Percentiles rank a stretch among this genome's conserved stretches.
These are phyloP conservation scores for Uromys caudimaculatus DNA, from an alignment of 2,797 vertebrate species.

Conservation along the genomic window DNA sequence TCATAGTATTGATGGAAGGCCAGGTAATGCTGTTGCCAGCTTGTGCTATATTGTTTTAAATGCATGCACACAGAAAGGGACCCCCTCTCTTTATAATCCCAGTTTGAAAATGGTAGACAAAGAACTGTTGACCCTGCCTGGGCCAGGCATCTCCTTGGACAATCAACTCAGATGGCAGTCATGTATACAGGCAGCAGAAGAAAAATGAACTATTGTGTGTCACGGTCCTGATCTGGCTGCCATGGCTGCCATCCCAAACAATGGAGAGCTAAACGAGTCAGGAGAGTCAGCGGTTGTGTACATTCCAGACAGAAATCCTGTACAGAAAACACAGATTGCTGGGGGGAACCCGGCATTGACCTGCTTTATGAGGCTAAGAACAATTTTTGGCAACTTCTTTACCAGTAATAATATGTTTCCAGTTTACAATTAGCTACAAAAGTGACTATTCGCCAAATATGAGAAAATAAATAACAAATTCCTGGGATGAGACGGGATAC, in stretches of 20 bases:
- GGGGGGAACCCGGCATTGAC: not conserved
- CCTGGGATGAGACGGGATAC: not conserved
- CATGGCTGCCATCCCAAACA: not conserved
- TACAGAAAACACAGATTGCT: not conserved
- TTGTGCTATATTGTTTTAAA: not conserved
- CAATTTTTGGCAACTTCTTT: not conserved
- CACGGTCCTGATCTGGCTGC: not conserved
- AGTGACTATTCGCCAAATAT: not conserved
- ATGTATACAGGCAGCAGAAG: not conserved
- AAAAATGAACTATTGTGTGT: not conserved
- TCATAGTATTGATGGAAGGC: not conserved
- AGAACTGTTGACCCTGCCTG: not conserved
- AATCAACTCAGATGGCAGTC: not conserved
- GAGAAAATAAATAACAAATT: slow-evolving; percentile 39
- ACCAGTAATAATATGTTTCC: not conserved
- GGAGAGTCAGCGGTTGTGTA: not conserved
- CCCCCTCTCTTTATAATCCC: not conserved
- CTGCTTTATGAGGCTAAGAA: not conserved
- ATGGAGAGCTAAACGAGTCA: not conserved
- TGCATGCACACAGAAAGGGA: not conserved
- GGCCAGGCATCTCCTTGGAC: not conserved
- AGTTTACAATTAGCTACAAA: not conserved
- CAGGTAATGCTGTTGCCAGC: not conserved
- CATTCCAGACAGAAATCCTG: not conserved
- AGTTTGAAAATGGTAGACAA: not conserved